Evolutionary conservation across 92 coral and sea anemone genomes (phyloP).

Genomic region (Porites rus): DNA sequence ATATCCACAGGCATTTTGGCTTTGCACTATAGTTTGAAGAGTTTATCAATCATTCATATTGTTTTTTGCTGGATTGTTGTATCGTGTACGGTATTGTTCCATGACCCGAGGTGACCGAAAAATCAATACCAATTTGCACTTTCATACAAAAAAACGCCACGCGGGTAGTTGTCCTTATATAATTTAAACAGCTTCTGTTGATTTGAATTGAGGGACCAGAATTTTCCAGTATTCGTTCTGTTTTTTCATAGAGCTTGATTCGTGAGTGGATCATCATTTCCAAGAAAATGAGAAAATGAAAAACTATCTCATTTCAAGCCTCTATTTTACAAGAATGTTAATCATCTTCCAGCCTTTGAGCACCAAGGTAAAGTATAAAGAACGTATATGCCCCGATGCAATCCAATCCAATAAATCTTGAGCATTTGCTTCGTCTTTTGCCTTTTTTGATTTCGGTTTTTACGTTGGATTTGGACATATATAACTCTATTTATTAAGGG

Average conservation of each 20-base stretch:
- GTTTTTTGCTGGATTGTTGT: conserved; percentile 41
- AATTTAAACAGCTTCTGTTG: conserved; percentile 4
- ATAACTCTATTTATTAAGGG: conserved; percentile 5
- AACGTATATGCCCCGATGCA: not conserved
- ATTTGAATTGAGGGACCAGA: not conserved
- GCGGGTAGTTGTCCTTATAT: not conserved
- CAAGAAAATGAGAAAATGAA: not conserved
- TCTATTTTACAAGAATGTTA: not conserved
- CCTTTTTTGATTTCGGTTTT: conserved; percentile 17
- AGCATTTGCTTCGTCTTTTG: not conserved
- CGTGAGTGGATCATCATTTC: not conserved
- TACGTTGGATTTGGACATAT: conserved; percentile 11
- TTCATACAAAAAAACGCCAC: conserved; percentile 42
- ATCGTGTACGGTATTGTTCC: conserved; percentile 32
- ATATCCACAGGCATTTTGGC: conserved; percentile 39
- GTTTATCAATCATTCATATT: conserved; percentile 45
- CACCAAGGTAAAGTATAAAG: too few relatives aligned
- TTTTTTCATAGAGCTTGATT: too few relatives aligned
- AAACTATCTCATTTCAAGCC: not conserved
- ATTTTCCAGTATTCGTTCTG: not conserved
- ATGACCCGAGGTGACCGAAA: conserved; percentile 40
- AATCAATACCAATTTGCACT: conserved; percentile 49
- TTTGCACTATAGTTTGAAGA: conserved; percentile 33
- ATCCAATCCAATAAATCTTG: not conserved
- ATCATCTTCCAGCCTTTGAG: not conserved